These are phyloP conservation scores for Eublepharis macularius DNA, from an alignment of 2,113 vertebrate species.

Conservation along the genomic window DNA sequence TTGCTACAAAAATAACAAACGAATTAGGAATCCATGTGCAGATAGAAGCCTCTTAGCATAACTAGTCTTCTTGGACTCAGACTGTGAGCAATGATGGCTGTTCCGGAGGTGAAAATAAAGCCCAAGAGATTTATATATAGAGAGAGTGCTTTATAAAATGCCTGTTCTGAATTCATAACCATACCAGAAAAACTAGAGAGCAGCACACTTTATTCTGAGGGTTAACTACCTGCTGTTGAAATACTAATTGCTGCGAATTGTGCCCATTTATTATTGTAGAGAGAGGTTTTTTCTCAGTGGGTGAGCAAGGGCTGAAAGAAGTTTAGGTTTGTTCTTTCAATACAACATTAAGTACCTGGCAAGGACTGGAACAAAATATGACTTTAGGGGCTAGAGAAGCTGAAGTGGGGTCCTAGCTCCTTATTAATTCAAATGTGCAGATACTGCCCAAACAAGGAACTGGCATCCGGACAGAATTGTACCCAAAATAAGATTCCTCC, in stretches of 20 bases:
- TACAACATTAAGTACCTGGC: conserved; percentile 1
- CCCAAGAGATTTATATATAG: not conserved
- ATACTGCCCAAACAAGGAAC: not conserved
- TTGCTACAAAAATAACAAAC: not conserved
- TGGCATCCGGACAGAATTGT: not conserved
- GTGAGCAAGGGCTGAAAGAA: conserved; percentile 1
- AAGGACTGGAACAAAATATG: not conserved
- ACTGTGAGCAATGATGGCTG: conserved; percentile 15
- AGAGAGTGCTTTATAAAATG: conserved; percentile 14
- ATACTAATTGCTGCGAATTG: conserved; percentile 57
- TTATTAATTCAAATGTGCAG: not conserved
- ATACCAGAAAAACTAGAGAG: conserved; percentile 38
- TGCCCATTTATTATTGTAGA: conserved; percentile 51
- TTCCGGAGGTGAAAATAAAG: not conserved
- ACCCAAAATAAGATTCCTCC: not conserved
- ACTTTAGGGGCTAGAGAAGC: not conserved
- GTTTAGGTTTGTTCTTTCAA: not conserved
- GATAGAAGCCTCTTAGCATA: not conserved
- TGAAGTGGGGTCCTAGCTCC: not conserved
- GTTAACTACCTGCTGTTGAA: conserved; percentile 63
- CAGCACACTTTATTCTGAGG: conserved; percentile 38
- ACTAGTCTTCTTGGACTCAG: not conserved
- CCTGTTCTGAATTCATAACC: conserved; percentile 29
- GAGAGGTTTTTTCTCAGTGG: not conserved
- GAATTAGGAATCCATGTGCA: not conserved